Evolutionary conservation across 1,140 invertebrate species (phyloP).

Genomic region (Bradynema listronoti): DNA sequence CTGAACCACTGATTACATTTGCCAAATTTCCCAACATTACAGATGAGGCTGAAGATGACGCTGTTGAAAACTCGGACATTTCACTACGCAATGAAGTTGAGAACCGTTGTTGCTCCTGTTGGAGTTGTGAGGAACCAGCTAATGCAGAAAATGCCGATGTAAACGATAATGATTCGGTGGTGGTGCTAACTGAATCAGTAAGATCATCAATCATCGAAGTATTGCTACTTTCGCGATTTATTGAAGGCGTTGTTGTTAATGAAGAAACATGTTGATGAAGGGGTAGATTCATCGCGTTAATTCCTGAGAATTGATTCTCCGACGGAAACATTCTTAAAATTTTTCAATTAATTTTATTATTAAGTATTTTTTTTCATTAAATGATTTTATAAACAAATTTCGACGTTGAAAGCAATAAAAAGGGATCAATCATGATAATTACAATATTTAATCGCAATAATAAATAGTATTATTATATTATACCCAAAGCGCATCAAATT

Average conservation of each 20-base stretch:
- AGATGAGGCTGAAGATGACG: conserved; percentile 10
- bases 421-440: no score
- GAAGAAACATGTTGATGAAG: neutral
- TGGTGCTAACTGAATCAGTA: neutral
- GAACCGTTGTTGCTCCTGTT: neutral
- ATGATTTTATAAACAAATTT: no score
- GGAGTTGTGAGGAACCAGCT: neutral
- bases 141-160: neutral
- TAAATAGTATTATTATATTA: no score
- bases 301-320: conserved; percentile 1
- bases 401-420: no score
- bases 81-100: neutral
- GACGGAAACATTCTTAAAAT: conserved; percentile 6
- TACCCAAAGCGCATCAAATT: no score
- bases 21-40: conserved; percentile 1
- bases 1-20: neutral
- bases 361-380: no score
- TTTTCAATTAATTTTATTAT: no score
- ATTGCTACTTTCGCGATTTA: neutral
- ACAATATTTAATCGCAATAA: no score
- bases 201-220: neutral
- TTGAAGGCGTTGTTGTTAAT: no score
- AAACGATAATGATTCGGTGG: neutral
- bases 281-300: neutral
- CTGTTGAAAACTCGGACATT: neutral